phyloP scores from a whole-genome alignment of 2,113 vertebrate genomes.

The Chaenocephalus aceratus region DNA sequence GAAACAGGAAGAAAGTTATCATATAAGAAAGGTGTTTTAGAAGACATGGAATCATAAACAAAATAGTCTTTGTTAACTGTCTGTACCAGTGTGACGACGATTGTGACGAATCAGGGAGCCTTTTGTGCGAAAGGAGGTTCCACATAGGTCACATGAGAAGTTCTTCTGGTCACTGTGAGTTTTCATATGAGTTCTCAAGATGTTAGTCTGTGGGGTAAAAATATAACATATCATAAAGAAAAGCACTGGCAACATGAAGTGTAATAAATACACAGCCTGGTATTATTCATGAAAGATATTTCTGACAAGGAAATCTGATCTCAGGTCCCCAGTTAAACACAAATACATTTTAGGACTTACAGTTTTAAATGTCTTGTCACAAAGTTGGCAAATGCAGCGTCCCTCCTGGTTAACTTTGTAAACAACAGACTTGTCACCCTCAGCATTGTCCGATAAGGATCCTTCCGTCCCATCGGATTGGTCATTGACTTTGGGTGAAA shows the following conservation, averaged over 20 bases:
- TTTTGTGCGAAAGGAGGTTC: slow-evolving; percentile 94
- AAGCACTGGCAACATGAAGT: neutral
- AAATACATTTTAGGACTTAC: slow-evolving; percentile 76
- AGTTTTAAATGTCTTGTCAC: slow-evolving; percentile 98
- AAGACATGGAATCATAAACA: neutral
- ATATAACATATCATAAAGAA: neutral
- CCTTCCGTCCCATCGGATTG: slow-evolving; percentile 56
- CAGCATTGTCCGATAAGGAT: slow-evolving; percentile 72
- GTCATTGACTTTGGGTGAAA: slow-evolving; percentile 56
- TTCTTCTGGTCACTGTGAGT: slow-evolving; percentile 96
- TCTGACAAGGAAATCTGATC: neutral
- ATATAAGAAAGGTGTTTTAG: neutral
- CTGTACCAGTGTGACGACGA: slow-evolving; percentile 95
- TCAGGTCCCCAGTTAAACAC: neutral
- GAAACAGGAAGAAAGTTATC: neutral
- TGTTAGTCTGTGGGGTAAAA: slow-evolving; percentile 87
- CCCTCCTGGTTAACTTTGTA: slow-evolving; percentile 90
- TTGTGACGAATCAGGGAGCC: slow-evolving; percentile 97
- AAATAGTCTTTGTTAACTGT: neutral
- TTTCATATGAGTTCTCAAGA: slow-evolving; percentile 95
- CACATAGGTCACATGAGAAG: slow-evolving; percentile 93
- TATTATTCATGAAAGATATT: neutral
- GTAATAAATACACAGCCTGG: neutral
- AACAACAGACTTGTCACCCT: slow-evolving; percentile 81
- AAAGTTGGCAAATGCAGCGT: slow-evolving; percentile 90